Conservation (phyloP, 2,113 vertebrate genomes). For the Embiotoca jacksoni region DNA sequence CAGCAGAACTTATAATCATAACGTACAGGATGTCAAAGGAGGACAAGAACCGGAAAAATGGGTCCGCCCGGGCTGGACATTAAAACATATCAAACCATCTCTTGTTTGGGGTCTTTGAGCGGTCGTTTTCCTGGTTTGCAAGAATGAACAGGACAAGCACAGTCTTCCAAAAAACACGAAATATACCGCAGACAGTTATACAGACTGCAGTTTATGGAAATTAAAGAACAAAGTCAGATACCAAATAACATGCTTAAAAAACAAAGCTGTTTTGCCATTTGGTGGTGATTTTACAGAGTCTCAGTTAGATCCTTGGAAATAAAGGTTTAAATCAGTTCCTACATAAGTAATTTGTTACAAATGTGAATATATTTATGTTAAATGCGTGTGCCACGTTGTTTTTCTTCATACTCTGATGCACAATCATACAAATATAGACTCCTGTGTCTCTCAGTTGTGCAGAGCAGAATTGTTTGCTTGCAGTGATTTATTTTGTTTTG, state of each 20-base stretch:
- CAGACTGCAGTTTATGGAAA: too few species aligned
- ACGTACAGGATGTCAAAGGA: constrained; percentile 12
- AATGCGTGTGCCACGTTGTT: too few species aligned
- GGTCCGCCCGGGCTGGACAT: too few species aligned
- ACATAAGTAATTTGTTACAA: too few species aligned
- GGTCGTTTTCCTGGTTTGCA: neutral
- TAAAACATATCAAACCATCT: too few species aligned
- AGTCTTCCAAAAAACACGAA: neutral
- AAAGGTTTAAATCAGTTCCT: too few species aligned
- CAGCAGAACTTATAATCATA: constrained; percentile 37
- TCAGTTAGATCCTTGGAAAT: too few species aligned
- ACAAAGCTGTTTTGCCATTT: neutral
- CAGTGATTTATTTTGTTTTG: neutral
- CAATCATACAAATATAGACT: neutral
- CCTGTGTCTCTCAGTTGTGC: too few species aligned
- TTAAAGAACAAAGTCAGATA: too few species aligned
- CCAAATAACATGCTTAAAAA: neutral
- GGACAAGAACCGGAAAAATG: neutral
- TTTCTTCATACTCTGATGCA: too few species aligned
- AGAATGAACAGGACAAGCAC: neutral
- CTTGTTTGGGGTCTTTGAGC: neutral
- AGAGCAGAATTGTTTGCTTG: neutral
- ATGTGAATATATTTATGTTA: too few species aligned
- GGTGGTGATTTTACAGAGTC: too few species aligned
- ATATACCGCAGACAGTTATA: neutral